phyloP scores from a whole-genome alignment of 1,140 invertebrate species.

The Drosophila aff. region DNA sequence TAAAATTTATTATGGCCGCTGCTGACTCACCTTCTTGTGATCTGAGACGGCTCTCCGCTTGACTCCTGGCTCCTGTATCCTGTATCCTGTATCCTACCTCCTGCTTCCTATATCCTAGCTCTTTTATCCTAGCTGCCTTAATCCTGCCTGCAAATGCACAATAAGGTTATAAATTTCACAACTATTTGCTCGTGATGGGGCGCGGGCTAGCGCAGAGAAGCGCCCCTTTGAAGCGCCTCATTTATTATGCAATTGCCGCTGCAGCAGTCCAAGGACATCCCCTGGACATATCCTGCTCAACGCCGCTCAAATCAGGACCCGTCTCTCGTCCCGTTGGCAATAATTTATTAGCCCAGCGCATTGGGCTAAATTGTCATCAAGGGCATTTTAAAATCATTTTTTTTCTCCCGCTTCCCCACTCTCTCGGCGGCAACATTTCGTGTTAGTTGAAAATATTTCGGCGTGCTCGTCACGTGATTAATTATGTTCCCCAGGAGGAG shows the following conservation, averaged over 20 bases:
- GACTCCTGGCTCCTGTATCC: not conserved
- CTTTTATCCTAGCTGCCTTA: too few relatives aligned
- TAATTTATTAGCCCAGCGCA: constrained; percentile 63
- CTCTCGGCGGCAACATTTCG: constrained; percentile 25
- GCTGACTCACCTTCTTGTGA: constrained; percentile 59
- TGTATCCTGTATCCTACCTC: too few relatives aligned
- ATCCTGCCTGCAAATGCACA: constrained; percentile 54
- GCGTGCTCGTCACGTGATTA: constrained; percentile 58
- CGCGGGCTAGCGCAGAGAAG: not conserved
- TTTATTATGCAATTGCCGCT: constrained; percentile 78
- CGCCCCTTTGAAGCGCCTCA: constrained; percentile 63
- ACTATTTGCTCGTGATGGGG: constrained; percentile 36
- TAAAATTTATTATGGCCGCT: constrained; percentile 79
- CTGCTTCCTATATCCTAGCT: too few relatives aligned
- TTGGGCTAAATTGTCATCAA: constrained; percentile 72
- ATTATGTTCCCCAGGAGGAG: constrained; percentile 38
- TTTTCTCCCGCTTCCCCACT: not conserved
- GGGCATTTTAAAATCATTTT: constrained; percentile 70
- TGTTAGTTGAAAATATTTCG: constrained; percentile 56
- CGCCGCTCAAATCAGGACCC: constrained; percentile 32
- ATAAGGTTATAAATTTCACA: constrained; percentile 74
- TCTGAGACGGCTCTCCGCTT: not conserved
- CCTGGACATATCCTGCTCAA: not conserved
- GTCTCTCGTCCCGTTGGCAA: constrained; percentile 35
- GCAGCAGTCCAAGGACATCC: constrained; percentile 28